Percentiles rank a stretch among this genome's conserved stretches.
Conservation (phyloP, 2,888 invertebrate genomes). For the Ferdinandea cuprea region DNA sequence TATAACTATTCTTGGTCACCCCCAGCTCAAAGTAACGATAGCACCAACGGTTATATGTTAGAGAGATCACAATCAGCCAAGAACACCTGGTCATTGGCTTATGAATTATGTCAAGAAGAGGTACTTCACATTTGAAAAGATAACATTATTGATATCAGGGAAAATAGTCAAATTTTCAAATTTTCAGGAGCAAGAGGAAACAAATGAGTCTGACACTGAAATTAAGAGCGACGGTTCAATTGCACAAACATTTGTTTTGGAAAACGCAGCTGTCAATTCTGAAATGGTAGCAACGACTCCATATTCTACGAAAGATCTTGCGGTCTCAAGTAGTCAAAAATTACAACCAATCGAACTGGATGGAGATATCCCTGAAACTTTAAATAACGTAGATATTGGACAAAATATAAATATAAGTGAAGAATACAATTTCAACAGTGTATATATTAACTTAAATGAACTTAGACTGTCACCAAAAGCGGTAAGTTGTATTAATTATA, state of each 20-base stretch:
- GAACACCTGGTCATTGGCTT: slow-evolving; percentile 92
- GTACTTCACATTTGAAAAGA: slow-evolving; percentile 79
- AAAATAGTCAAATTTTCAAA: background rate
- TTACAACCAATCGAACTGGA: slow-evolving; percentile 74
- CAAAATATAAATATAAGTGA: slow-evolving; percentile 63
- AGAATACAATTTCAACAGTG: slow-evolving; percentile 79
- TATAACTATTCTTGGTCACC: slow-evolving; percentile 98
- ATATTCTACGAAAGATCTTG: slow-evolving; percentile 36
- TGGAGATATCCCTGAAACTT: slow-evolving; percentile 64
- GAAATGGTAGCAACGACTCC: slow-evolving; percentile 22
- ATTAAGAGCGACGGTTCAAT: slow-evolving; percentile 79
- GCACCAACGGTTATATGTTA: slow-evolving; percentile 96
- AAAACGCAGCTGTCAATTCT: slow-evolving; percentile 37
- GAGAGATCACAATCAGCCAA: slow-evolving; percentile 97
- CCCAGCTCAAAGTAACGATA: slow-evolving; percentile 96
- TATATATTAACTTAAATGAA: slow-evolving; percentile 79
- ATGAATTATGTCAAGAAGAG: slow-evolving; percentile 89
- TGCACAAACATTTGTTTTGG: slow-evolving; percentile 68
- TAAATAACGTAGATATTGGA: slow-evolving; percentile 71
- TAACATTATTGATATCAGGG: background rate
- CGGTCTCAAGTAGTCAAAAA: slow-evolving; percentile 25
- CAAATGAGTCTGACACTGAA: slow-evolving; percentile 82
- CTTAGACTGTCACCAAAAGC: slow-evolving; percentile 79
- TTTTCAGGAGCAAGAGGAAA: slow-evolving; percentile 82
- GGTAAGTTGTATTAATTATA: slow-evolving; percentile 77